Percentiles rank a stretch among this genome's conserved stretches.
Conservation (phyloP, 2,113 vertebrate genomes). For the Mola mola region DNA sequence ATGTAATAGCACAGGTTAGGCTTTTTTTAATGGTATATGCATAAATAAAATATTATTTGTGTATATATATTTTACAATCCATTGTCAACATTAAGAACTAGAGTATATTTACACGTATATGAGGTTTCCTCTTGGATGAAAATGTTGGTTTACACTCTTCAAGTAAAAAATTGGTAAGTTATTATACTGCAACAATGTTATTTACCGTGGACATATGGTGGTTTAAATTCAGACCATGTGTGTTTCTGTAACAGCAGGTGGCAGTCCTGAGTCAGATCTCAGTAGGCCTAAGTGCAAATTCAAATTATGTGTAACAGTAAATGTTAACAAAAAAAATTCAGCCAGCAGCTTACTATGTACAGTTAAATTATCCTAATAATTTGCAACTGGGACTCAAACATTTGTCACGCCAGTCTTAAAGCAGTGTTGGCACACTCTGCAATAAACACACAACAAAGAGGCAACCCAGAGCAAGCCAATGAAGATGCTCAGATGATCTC, state of each 20-base stretch:
- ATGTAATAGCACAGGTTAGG: no score
- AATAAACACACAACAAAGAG: conserved; percentile 25
- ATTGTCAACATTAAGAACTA: no score
- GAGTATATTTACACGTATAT: no score
- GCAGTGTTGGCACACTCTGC: neutral
- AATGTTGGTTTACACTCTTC: neutral
- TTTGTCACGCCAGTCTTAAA: neutral
- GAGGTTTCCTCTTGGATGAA: neutral
- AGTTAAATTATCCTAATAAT: neutral
- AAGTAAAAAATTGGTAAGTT: no score
- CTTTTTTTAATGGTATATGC: no score
- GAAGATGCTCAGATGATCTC: conserved; percentile 37
- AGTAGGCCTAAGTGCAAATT: neutral
- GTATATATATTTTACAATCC: no score
- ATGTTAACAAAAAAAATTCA: neutral
- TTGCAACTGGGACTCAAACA: conserved; percentile 2
- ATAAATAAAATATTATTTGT: neutral
- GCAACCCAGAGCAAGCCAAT: conserved; percentile 29
- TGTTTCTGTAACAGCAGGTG: conserved; percentile 35
- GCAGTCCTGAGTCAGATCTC: conserved; percentile 19
- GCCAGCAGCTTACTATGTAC: neutral
- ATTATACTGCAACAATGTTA: no score
- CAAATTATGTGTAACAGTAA: neutral
- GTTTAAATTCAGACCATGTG: neutral
- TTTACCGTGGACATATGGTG: no score